A percentile compares a stretch with the other conserved stretches of the same genome.
phyloP scores from a whole-genome alignment of 2,797 vertebrate species.

The Coluber constrictor region DNA sequence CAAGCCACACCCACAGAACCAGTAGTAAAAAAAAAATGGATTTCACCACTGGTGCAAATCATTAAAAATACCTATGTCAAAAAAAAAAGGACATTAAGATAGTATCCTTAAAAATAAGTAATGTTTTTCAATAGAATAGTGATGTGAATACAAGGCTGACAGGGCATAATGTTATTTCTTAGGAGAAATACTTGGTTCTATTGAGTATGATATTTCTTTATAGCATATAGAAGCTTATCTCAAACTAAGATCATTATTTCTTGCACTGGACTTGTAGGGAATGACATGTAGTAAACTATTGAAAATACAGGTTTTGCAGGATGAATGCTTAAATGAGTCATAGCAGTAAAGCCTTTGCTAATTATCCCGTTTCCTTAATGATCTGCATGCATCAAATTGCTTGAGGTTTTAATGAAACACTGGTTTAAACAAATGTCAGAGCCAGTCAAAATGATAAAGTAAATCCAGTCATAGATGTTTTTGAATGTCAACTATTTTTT shows the following conservation, averaged over 20 bases:
- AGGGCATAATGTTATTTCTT: not conserved
- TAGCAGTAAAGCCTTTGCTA: not conserved
- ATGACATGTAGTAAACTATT: not conserved
- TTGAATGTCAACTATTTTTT: constrained; percentile 3
- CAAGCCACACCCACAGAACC: too few relatives aligned
- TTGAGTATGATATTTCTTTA: not conserved
- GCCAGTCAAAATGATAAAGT: constrained; percentile 23
- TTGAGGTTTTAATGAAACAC: constrained; percentile 17
- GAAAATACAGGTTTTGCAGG: not conserved
- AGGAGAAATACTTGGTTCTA: not conserved
- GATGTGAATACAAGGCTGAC: too few relatives aligned
- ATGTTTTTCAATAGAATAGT: not conserved
- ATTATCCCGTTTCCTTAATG: constrained; percentile 21
- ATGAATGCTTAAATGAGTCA: not conserved
- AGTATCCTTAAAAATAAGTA: not conserved
- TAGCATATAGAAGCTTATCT: not conserved
- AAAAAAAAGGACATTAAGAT: not conserved
- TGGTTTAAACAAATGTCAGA: constrained; percentile 16
- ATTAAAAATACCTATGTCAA: not conserved
- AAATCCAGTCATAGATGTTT: constrained; percentile 14
- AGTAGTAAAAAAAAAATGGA: too few relatives aligned
- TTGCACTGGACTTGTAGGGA: not conserved
- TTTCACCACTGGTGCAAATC: too few relatives aligned
- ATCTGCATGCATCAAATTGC: constrained; percentile 7
- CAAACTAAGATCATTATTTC: not conserved